phyloP scores from a whole-genome alignment of 1,140 invertebrate species.

The Formica selysi region DNA sequence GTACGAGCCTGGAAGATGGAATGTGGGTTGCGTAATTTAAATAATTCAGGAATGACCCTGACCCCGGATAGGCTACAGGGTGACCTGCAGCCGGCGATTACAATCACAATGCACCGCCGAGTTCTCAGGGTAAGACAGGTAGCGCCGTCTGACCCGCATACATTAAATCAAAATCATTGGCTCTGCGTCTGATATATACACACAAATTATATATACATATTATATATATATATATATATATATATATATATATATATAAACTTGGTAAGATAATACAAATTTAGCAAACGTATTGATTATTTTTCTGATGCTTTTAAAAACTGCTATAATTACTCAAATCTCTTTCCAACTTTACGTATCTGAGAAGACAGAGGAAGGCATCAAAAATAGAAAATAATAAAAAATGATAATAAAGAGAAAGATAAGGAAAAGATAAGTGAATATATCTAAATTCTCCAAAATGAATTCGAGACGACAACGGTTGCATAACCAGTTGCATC shows the following conservation, averaged over 20 bases:
- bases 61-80: constrained; percentile 75
- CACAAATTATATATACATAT: constrained; percentile 56
- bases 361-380: neutral
- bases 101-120: constrained; percentile 78
- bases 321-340: neutral
- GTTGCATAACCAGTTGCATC: neutral
- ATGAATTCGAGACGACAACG: neutral
- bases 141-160: constrained; percentile 74
- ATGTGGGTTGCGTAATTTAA: constrained; percentile 78
- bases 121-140: constrained; percentile 82
- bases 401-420: constrained; percentile 23
- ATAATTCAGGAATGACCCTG: constrained; percentile 80
- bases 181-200: constrained; percentile 47
- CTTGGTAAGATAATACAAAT: neutral
- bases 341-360: neutral
- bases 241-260: no score
- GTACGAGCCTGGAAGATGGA: constrained; percentile 48
- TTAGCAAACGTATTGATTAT: neutral
- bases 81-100: constrained; percentile 78
- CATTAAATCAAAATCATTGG: constrained; percentile 70
- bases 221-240: no score
- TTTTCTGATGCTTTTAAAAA: neutral
- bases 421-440: neutral
- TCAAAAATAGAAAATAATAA: neutral
- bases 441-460: constrained; percentile 2